These are phyloP conservation scores for Reinhardtius hippoglossoides DNA, from an alignment of 2,113 vertebrate species.

Conservation along the genomic window DNA sequence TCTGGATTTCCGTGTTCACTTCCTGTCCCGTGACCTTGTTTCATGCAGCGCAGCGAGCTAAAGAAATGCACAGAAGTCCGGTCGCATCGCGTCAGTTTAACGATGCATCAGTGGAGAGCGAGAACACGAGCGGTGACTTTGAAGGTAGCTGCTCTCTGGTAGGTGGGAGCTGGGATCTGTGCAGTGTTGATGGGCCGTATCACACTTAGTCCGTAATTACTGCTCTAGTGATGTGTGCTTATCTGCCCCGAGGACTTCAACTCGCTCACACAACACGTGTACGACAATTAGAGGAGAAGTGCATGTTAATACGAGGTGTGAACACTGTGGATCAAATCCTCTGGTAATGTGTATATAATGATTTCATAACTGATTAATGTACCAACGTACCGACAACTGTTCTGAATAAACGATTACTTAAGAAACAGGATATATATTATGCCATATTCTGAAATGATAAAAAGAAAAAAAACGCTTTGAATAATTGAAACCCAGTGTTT, in stretches of 20 bases:
- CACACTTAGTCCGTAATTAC: not conserved
- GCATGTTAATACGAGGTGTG: no score
- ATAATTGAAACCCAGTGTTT: no score
- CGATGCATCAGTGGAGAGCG: not conserved
- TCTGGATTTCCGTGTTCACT: not conserved
- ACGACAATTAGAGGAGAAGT: not conserved
- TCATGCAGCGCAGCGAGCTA: not conserved
- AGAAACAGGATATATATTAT: no score
- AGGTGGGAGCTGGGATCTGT: not conserved
- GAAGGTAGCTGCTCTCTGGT: not conserved
- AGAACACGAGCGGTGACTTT: not conserved
- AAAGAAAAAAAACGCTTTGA: no score
- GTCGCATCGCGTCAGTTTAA: not conserved
- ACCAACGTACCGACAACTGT: no score
- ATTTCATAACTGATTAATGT: no score
- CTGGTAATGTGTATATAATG: no score
- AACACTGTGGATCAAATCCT: not conserved
- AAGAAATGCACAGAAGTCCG: not conserved
- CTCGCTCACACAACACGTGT: not conserved
- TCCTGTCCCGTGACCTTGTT: not conserved
- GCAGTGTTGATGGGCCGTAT: not conserved
- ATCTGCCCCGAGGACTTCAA: not conserved
- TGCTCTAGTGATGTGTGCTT: not conserved
- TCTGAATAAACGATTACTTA: no score
- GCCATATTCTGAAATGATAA: no score